phyloP scores from a whole-genome alignment of 2,888 invertebrate genomes.

The Dryobota labecula region DNA sequence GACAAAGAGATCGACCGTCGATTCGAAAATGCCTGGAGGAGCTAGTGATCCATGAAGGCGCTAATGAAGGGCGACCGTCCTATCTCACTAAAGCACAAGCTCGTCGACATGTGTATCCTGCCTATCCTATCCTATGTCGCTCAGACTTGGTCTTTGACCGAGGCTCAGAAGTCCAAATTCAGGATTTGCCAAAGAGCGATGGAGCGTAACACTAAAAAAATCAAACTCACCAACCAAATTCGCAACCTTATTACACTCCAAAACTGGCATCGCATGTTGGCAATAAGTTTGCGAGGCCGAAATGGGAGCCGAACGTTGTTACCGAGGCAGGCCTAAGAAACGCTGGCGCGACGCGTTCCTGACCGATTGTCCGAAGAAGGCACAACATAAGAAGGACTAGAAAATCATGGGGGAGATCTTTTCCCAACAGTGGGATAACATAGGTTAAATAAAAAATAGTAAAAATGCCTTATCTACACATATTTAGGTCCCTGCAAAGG shows the following conservation, averaged over 20 bases:
- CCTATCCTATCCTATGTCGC: not conserved
- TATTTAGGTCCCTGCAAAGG: slow-evolving; percentile 9
- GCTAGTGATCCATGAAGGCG: not conserved
- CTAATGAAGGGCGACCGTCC: not conserved
- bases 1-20: not conserved
- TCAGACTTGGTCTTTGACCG: not conserved
- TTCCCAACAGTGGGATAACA: not conserved
- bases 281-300: too few relatives aligned
- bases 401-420: not conserved
- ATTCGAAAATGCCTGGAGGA: not conserved
- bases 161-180: not conserved
- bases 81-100: not conserved
- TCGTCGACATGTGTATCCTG: not conserved
- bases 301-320: not conserved
- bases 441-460: not conserved
- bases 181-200: not conserved
- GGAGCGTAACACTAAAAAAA: not conserved
- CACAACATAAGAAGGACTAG: not conserved
- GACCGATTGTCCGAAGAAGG: not conserved
- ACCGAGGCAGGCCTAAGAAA: not conserved
- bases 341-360: not conserved
- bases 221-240: too few relatives aligned
- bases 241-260: too few relatives aligned
- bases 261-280: too few relatives aligned
- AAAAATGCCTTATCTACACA: not conserved